These are phyloP conservation scores for Eupithecia subumbrata DNA, from an alignment of 2,888 invertebrate species.

Conservation along the genomic window DNA sequence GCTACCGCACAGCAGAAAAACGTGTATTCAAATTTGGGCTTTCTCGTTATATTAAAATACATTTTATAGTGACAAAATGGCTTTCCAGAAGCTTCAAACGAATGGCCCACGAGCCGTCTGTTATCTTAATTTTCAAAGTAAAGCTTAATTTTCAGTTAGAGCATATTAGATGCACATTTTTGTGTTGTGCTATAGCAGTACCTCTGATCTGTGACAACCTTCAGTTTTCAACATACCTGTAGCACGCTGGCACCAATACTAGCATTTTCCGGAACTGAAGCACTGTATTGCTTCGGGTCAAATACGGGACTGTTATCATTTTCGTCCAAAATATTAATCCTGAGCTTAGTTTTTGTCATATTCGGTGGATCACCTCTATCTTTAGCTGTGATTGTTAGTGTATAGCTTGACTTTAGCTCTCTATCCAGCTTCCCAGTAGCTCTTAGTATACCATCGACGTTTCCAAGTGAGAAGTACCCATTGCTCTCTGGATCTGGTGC, in stretches of 20 bases:
- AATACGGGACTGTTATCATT: conserved; percentile 96
- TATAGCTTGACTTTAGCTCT: conserved; percentile 90
- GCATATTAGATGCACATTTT: too few species aligned
- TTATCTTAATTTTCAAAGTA: too few species aligned
- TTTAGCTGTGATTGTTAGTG: conserved; percentile 90
- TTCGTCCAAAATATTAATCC: conserved; percentile 91
- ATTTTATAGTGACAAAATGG: too few species aligned
- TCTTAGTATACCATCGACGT: conserved; percentile 93
- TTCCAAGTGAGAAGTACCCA: conserved; percentile 91
- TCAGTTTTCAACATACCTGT: conserved; percentile 82
- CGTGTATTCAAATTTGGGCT: too few species aligned
- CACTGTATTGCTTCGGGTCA: conserved; percentile 94
- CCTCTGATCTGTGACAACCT: too few species aligned
- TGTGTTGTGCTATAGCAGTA: too few species aligned
- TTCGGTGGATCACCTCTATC: conserved; percentile 94
- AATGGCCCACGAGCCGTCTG: too few species aligned
- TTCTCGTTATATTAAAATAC: too few species aligned
- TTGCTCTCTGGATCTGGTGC: conserved; percentile 86
- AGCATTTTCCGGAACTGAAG: conserved; percentile 96
- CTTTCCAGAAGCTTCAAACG: too few species aligned
- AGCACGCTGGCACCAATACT: conserved; percentile 95
- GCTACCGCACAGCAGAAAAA: too few species aligned
- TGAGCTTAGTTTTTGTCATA: conserved; percentile 87
- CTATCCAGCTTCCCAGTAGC: conserved; percentile 95
- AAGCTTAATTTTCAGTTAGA: too few species aligned